These are phyloP conservation scores for Potamilus streckersoni DNA, from an alignment of 1,140 invertebrate genomes.

Conservation along the genomic window DNA sequence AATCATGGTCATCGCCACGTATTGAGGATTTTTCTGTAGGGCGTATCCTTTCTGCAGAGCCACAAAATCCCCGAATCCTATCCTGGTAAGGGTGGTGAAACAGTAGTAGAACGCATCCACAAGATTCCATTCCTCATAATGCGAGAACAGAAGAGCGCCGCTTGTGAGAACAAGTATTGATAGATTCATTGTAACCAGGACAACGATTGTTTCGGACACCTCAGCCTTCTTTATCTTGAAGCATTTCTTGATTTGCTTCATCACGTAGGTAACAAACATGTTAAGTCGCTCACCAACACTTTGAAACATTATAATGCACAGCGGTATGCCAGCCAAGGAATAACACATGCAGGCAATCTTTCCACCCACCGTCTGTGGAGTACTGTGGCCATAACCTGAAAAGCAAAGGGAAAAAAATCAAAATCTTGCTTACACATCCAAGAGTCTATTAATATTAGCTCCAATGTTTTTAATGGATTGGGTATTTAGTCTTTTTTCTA, in stretches of 20 bases:
- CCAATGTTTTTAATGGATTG: neutral
- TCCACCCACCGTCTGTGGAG: constrained; percentile 68
- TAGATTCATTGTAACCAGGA: constrained; percentile 93
- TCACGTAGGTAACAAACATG: constrained; percentile 65
- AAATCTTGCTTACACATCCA: too few relatives aligned
- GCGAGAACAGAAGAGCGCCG: constrained; percentile 94
- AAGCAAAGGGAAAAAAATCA: constrained; percentile 10
- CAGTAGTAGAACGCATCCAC: constrained; percentile 99
- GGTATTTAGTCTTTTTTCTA: too few relatives aligned
- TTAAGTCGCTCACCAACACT: constrained; percentile 69
- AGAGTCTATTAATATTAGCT: neutral
- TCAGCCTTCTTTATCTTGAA: constrained; percentile 59
- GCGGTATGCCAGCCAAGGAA: constrained; percentile 65
- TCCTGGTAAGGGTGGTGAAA: constrained; percentile 98
- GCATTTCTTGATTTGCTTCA: constrained; percentile 63
- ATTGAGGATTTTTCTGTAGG: constrained; percentile 93
- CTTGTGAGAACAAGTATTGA: constrained; percentile 95
- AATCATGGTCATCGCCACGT: constrained; percentile 97
- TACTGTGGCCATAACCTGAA: constrained; percentile 71
- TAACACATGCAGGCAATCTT: constrained; percentile 69
- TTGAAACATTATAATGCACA: constrained; percentile 69
- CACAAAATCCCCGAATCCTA: constrained; percentile 82
- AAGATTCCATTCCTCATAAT: constrained; percentile 97
- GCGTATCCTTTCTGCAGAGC: constrained; percentile 90
- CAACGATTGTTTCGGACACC: constrained; percentile 97